These are phyloP conservation scores for Struthidea cinerea DNA, from an alignment of 2,113 vertebrate genomes.

Conservation along the genomic window DNA sequence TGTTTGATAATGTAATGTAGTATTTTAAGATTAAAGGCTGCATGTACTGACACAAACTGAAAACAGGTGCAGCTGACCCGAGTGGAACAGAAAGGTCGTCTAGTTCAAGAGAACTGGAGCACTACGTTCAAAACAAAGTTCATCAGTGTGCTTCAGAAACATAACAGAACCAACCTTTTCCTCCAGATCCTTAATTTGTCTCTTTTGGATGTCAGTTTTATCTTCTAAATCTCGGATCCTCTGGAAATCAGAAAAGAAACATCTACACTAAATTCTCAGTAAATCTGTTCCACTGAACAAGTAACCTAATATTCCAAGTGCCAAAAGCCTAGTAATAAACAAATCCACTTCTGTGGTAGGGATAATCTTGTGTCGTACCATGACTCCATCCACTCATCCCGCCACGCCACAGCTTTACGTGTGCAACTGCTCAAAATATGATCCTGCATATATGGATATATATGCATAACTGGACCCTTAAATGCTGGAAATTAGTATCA, in stretches of 20 bases:
- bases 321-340: background rate
- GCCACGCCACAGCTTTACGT: background rate
- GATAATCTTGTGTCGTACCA: background rate
- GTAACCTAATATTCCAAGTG: background rate
- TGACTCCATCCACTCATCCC: background rate
- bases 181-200: constrained; percentile 98
- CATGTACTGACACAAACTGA: background rate
- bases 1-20: background rate
- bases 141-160: background rate
- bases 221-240: constrained; percentile 97
- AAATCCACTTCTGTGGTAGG: background rate
- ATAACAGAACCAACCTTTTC: constrained; percentile 84
- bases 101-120: background rate
- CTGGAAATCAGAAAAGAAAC: constrained; percentile 70
- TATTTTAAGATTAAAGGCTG: background rate
- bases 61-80: background rate
- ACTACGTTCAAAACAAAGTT: background rate
- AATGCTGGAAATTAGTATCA: background rate
- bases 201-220: constrained; percentile 97
- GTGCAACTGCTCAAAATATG: background rate
- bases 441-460: background rate
- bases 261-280: background rate
- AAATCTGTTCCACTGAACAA: background rate
- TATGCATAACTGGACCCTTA: background rate
- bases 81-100: background rate